A percentile compares a stretch with the other conserved stretches of the same genome.
Conservation (phyloP, 2,888 invertebrate species). For the Archaeoteleia sp. region DNA sequence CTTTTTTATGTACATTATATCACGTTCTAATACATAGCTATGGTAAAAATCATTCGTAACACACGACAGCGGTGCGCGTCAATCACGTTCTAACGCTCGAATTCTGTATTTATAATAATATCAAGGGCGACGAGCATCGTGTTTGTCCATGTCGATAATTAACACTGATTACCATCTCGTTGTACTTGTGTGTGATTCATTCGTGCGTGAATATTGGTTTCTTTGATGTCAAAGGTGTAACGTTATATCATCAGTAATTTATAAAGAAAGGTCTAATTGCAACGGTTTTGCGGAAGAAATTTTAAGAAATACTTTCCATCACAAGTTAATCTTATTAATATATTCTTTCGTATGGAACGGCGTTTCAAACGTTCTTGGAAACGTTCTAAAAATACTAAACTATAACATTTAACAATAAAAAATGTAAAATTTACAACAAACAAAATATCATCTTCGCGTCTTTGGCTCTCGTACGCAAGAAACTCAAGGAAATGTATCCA, state of each 20-base stretch:
- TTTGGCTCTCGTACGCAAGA: slow-evolving; percentile 7
- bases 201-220: slow-evolving; percentile 27
- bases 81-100: slow-evolving; percentile 44
- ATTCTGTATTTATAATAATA: slow-evolving; percentile 47
- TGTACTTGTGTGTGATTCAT: slow-evolving; percentile 50
- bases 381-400: too few species aligned
- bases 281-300: too few species aligned
- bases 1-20: slow-evolving; percentile 65
- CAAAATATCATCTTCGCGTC: too few species aligned
- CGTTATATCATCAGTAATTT: too few species aligned
- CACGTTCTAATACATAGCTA: slow-evolving; percentile 64
- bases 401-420: not conserved
- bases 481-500: slow-evolving; percentile 10
- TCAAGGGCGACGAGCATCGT: too few species aligned
- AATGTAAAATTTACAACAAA: not conserved
- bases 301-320: too few species aligned
- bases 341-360: too few species aligned
- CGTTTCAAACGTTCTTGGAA: too few species aligned
- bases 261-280: too few species aligned
- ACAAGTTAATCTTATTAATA: too few species aligned
- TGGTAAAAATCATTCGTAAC: slow-evolving; percentile 62
- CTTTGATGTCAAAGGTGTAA: too few species aligned
- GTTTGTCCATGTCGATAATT: slow-evolving; percentile 46
- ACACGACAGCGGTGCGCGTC: slow-evolving; percentile 38
- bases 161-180: slow-evolving; percentile 53